These are phyloP conservation scores for Euphydryas editha DNA, from an alignment of 2,888 invertebrate species.

Conservation along the genomic window DNA sequence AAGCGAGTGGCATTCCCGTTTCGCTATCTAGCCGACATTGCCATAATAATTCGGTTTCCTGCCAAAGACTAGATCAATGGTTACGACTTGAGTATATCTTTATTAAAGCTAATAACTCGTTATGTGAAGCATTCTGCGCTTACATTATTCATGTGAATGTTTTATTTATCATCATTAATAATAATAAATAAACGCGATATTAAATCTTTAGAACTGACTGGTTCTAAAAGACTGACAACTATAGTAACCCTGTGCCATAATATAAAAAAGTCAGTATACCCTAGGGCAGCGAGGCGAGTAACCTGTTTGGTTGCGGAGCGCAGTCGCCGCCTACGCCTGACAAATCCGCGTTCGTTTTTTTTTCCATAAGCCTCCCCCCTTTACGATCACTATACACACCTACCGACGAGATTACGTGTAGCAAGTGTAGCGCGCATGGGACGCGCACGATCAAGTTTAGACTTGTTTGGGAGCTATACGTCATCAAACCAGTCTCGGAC, in stretches of 20 bases:
- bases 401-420: slow-evolving; percentile 43
- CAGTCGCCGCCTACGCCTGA: slow-evolving; percentile 72
- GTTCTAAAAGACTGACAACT: slow-evolving; percentile 25
- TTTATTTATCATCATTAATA: slow-evolving; percentile 5
- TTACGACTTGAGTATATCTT: slow-evolving; percentile 15
- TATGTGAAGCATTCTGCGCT: slow-evolving; percentile 3
- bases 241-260: slow-evolving; percentile 66
- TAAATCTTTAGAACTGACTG: slow-evolving; percentile 21
- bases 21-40: slow-evolving; percentile 45
- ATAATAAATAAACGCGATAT: slow-evolving; percentile 21
- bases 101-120: slow-evolving; percentile 16
- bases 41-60: slow-evolving; percentile 55
- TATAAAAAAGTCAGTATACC: slow-evolving; percentile 67
- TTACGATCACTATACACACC: slow-evolving; percentile 43
- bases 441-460: slow-evolving; percentile 66
- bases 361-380: slow-evolving; percentile 49
- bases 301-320: slow-evolving; percentile 76
- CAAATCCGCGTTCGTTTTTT: slow-evolving; percentile 74
- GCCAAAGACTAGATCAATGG: slow-evolving; percentile 39
- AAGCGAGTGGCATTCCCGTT: slow-evolving; percentile 54
- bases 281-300: slow-evolving; percentile 65
- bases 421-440: slow-evolving; percentile 47
- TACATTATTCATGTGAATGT: slow-evolving; percentile 19
- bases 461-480: slow-evolving; percentile 60
- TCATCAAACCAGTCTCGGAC: slow-evolving; percentile 44